Percentiles rank a stretch among this genome's conserved stretches.
Evolutionary conservation across 2,113 vertebrate genomes (phyloP).

Genomic region (Sigmodon hispidus): DNA sequence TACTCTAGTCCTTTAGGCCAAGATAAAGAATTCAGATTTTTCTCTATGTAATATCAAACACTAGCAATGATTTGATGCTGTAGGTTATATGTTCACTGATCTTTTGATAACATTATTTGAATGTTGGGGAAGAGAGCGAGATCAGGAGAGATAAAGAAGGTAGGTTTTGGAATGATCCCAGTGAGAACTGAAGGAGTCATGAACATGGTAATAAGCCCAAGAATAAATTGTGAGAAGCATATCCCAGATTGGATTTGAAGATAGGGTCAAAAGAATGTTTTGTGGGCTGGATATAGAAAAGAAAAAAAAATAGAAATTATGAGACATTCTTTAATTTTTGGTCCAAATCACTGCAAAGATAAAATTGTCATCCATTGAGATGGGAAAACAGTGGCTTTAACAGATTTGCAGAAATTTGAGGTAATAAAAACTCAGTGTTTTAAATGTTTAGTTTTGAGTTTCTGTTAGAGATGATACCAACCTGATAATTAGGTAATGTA

Average conservation of each 20-base stretch:
- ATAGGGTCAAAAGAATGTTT: background rate
- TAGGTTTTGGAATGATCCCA: rapidly evolving
- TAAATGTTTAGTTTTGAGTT: background rate
- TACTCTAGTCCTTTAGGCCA: background rate
- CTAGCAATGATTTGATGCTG: background rate
- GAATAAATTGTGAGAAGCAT: background rate
- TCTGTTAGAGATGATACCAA: background rate
- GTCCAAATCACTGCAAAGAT: background rate
- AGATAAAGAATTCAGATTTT: background rate
- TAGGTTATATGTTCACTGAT: background rate
- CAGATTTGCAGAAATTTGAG: background rate
- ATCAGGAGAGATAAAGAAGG: too few relatives aligned
- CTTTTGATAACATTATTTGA: background rate
- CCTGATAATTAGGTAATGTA: background rate
- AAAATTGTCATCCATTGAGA: background rate
- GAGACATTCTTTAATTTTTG: background rate
- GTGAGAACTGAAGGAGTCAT: background rate
- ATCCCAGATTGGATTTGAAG: background rate
- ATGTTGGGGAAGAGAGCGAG: background rate
- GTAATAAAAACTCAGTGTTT: background rate
- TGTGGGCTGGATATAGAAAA: background rate
- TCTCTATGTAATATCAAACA: background rate
- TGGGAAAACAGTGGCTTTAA: background rate
- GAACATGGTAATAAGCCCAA: background rate
- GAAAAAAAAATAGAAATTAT: background rate